Conservation (phyloP, 1,140 invertebrate species). For the Argopecten irradians region DNA sequence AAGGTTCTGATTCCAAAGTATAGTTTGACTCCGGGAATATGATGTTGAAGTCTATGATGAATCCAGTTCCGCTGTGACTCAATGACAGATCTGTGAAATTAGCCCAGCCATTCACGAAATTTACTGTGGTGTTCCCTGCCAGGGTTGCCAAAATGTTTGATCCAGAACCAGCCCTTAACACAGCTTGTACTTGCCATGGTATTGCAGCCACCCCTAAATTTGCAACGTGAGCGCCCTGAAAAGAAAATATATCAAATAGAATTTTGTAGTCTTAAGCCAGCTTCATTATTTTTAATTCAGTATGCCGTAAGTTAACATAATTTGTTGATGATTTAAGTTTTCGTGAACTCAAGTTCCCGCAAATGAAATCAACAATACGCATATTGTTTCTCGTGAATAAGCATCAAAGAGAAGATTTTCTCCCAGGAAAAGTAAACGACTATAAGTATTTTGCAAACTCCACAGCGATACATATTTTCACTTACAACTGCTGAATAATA, state of each 20-base stretch:
- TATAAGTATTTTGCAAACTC: too few species aligned
- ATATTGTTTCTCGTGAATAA: too few species aligned
- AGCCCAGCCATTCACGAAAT: slow-evolving; percentile 50
- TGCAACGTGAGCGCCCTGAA: slow-evolving; percentile 55
- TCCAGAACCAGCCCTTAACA: slow-evolving; percentile 37
- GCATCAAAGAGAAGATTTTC: too few species aligned
- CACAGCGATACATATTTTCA: too few species aligned
- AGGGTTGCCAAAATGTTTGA: slow-evolving; percentile 40
- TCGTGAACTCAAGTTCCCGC: too few species aligned
- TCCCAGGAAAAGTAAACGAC: too few species aligned
- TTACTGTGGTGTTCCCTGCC: slow-evolving; percentile 41
- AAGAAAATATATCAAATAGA: neutral
- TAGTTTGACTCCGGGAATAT: slow-evolving; percentile 58
- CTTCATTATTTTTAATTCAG: too few species aligned
- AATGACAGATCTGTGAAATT: slow-evolving; percentile 52
- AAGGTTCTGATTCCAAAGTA: slow-evolving; percentile 24
- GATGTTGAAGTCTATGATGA: slow-evolving; percentile 61
- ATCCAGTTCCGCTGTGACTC: slow-evolving; percentile 45
- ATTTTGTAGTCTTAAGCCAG: neutral
- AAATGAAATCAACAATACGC: too few species aligned
- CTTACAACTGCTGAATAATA: too few species aligned
- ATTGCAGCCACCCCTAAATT: slow-evolving; percentile 46
- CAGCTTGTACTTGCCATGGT: slow-evolving; percentile 49
- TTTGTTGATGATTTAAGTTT: too few species aligned
- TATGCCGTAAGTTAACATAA: too few species aligned